A percentile compares a stretch with the other conserved stretches of the same genome.
Evolutionary conservation across 2,113 vertebrate genomes (phyloP).

Genomic region (Lophura nycthemera): DNA sequence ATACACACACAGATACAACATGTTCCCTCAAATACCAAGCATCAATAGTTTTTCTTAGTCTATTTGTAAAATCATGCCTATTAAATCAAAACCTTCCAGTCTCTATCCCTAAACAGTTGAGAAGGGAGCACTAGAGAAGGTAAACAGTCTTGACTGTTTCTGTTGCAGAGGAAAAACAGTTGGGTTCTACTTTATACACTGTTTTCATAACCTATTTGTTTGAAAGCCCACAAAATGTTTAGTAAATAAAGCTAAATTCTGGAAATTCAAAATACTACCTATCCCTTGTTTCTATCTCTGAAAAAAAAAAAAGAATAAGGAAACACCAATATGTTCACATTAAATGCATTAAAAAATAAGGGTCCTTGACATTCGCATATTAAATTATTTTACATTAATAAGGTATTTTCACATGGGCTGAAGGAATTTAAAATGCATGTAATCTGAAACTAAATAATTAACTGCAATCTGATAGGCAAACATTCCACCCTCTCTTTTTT

Average conservation of each 20-base stretch:
- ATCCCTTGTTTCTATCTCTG: not conserved
- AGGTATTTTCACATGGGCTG: conserved; percentile 56
- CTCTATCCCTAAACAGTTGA: not conserved
- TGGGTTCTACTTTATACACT: conserved; percentile 3
- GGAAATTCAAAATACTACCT: not conserved
- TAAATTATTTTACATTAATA: conserved; percentile 56
- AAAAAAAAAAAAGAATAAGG: not conserved
- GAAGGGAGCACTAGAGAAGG: not conserved
- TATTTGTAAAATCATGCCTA: not conserved
- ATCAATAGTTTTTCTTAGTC: not conserved
- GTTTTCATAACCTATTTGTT: conserved; percentile 16
- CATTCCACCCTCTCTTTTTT: conserved; percentile 68
- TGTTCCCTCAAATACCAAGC: not conserved
- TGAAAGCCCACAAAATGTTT: conserved; percentile 14
- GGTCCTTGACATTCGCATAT: conserved; percentile 36
- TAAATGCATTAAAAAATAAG: not conserved
- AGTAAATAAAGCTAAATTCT: conserved; percentile 10
- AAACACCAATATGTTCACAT: not conserved
- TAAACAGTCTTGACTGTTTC: conserved; percentile 14
- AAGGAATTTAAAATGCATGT: conserved; percentile 52
- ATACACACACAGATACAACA: not conserved
- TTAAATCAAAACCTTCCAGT: not conserved
- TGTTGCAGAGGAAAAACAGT: not conserved
- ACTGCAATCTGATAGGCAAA: conserved; percentile 74
- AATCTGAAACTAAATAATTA: conserved; percentile 75